Conservation (phyloP, 2,113 vertebrate genomes). For the Struthio camelus region DNA sequence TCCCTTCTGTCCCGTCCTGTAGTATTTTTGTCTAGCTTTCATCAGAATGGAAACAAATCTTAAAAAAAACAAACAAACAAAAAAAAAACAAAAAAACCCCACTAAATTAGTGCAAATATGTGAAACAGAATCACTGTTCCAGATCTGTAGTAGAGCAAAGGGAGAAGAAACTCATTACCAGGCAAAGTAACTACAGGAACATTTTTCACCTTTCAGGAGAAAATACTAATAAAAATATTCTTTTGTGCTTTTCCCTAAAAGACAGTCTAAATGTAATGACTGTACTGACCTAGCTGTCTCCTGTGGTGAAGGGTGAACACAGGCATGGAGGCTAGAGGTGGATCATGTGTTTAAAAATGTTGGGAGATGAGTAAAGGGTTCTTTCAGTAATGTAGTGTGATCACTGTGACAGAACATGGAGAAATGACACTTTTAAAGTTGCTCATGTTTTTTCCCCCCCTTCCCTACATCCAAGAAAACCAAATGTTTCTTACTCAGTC, state of each 20-base stretch:
- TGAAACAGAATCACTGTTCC: neutral
- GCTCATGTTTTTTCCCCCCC: neutral
- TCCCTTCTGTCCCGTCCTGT: neutral
- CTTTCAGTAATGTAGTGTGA: neutral
- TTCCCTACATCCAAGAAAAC: neutral
- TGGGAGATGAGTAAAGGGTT: neutral
- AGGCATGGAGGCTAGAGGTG: neutral
- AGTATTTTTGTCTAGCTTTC: slow-evolving; percentile 1
- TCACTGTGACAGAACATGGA: neutral
- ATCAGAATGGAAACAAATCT: neutral
- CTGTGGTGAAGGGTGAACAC: neutral
- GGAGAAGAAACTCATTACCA: slow-evolving; percentile 1
- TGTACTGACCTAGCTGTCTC: neutral
- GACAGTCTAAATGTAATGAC: neutral
- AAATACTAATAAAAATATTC: neutral
- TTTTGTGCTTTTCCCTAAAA: neutral
- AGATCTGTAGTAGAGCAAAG: neutral
- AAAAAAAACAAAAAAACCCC: neutral
- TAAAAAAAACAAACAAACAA: neutral
- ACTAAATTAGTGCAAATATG: neutral
- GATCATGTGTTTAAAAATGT: neutral
- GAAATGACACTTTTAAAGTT: neutral
- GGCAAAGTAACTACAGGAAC: neutral
- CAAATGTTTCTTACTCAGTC: neutral
- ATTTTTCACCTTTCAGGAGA: neutral